A percentile compares a stretch with the other conserved stretches of the same genome.
Conservation (phyloP, 2,797 vertebrate genomes). For the Buceros bicornis region DNA sequence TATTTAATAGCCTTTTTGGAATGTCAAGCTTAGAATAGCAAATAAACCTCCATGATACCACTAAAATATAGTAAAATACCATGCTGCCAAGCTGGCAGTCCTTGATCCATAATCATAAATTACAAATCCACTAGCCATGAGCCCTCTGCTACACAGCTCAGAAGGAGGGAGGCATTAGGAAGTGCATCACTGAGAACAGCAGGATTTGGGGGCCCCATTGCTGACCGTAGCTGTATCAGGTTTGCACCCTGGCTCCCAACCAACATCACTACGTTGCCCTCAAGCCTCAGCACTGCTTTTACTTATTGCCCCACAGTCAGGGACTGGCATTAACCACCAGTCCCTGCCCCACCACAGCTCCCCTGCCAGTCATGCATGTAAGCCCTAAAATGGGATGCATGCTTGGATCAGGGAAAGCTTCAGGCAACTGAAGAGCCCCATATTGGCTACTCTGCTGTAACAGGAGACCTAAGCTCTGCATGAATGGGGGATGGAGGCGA, state of each 20-base stretch:
- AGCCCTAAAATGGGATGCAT: rapidly evolving
- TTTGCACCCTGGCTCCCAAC: background rate
- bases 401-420: background rate
- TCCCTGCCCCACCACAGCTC: background rate
- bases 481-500: rapidly evolving
- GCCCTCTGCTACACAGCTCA: background rate
- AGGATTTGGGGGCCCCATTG: rapidly evolving
- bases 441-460: rapidly evolving
- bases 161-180: background rate
- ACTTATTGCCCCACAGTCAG: rapidly evolving
- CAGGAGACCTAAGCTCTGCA: background rate
- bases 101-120: background rate
- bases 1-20: background rate
- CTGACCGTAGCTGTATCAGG: rapidly evolving
- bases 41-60: background rate
- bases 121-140: background rate
- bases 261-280: rapidly evolving
- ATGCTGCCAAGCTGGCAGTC: background rate
- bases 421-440: background rate
- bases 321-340: background rate
- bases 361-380: rapidly evolving
- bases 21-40: background rate
- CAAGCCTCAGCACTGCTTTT: background rate
- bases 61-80: background rate
- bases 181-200: rapidly evolving